phyloP scores from a whole-genome alignment of 2,797 vertebrate genomes.

The Paguma larvata region DNA sequence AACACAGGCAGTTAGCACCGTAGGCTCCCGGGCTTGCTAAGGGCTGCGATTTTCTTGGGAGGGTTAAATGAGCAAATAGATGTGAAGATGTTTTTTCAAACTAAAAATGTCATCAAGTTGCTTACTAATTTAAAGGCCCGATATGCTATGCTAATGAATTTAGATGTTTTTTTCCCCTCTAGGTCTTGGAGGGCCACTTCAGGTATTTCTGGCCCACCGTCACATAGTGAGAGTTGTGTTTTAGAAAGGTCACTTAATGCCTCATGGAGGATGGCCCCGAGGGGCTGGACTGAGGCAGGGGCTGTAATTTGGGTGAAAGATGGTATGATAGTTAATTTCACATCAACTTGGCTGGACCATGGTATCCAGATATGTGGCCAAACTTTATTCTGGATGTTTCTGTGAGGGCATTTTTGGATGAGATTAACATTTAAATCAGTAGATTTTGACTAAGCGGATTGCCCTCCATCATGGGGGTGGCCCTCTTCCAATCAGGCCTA shows the following conservation, averaged over 20 bases:
- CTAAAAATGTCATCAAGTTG: neutral
- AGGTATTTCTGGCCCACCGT: neutral
- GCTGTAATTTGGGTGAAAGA: neutral
- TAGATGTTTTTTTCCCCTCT: neutral
- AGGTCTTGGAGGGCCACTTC: neutral
- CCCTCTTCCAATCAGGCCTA: neutral
- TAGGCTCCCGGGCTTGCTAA: neutral
- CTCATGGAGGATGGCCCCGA: neutral
- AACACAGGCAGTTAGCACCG: neutral
- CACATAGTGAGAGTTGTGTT: neutral
- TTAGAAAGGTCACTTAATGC: neutral
- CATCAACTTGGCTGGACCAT: too few relatives aligned
- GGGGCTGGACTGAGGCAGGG: neutral
- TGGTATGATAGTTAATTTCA: neutral
- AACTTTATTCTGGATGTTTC: neutral
- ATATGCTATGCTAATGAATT: neutral
- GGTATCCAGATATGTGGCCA: neutral
- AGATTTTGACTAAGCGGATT: neutral
- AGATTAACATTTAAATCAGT: neutral
- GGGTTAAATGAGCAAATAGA: neutral
- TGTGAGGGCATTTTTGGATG: neutral
- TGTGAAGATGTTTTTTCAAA: neutral
- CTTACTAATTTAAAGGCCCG: neutral
- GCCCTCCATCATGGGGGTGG: too few relatives aligned
- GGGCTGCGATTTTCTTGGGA: neutral